Conservation (phyloP, 53 echinoderm and acorn worm genomes). For the Patiria pectinifera region DNA sequence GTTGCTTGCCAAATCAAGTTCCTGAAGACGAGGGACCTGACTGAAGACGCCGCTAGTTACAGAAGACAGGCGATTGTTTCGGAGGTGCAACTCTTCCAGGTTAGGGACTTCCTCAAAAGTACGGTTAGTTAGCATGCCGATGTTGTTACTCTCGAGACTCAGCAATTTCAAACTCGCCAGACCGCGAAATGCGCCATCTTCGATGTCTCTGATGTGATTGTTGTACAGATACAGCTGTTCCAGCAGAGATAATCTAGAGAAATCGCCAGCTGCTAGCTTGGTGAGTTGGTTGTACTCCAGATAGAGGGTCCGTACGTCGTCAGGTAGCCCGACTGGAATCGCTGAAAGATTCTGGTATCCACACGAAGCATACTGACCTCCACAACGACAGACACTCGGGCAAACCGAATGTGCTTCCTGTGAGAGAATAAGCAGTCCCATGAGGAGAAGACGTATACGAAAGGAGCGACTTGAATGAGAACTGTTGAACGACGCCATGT, state of each 20-base stretch:
- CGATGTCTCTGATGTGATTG: conserved; percentile 20
- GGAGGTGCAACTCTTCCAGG: background rate
- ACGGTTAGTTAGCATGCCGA: conserved; percentile 6
- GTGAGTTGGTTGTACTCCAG: conserved; percentile 36
- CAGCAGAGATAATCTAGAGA: background rate
- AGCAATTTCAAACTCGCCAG: background rate
- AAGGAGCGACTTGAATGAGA: background rate
- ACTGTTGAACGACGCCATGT: background rate
- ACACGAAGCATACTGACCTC: background rate
- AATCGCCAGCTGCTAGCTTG: conserved; percentile 22
- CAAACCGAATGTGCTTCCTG: background rate
- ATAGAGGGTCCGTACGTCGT: background rate
- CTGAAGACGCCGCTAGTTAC: conserved; percentile 13
- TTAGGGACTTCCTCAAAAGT: conserved; percentile 37
- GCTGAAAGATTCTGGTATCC: background rate
- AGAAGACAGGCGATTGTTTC: conserved; percentile 23
- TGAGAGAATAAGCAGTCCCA: background rate
- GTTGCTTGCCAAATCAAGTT: conserved; percentile 3
- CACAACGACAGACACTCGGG: background rate
- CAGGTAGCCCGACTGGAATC: background rate
- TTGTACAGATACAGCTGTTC: conserved; percentile 3
- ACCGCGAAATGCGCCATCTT: conserved; percentile 35
- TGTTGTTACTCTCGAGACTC: conserved; percentile 8
- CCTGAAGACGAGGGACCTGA: background rate
- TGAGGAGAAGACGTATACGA: background rate